Evolutionary conservation across 1,140 invertebrate genomes (phyloP), one percentile per base, ranked within the genome.

Genomic region (Zaprionus lachaisei): DNA sequence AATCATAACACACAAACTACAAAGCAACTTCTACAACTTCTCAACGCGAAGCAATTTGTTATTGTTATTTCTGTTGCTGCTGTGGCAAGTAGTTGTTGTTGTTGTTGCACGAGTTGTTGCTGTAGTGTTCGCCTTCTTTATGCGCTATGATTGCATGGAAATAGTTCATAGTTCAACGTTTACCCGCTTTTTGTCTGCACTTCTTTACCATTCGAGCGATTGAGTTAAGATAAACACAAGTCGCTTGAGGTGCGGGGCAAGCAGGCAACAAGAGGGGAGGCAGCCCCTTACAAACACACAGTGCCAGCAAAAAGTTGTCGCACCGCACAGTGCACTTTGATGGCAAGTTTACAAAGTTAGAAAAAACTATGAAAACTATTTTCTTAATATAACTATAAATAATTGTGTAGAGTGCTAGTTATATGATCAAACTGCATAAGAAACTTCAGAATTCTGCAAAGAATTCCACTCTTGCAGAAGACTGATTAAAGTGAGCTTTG

Each of bases 151-250:
- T 80, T 80, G 79, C 79, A 80, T 79, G 76, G 71, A 76, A 80
- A 80, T 79, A 80, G 76, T 80, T 80, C 79, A 80, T 79, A 78
- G 79, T 75, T 74, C 71, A 78, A n/a, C 49, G 22, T 62, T 72
- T 77, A 31, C 34, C 37, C n/a, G 34, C n/a, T 26, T 69, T 71
- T 44, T 60, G 65, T 71, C 68, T 65, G 72, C 60, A 58, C 61
- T 65, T 66, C 24, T 38, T 56, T 69, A 41, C 22, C 44, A 55
- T 41, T 58, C 57, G 22, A 24, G 38, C 56, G 60, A 72, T 77
- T 72, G 55, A 65, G 73, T 72, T 76, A 65, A 72, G 72, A 75
- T 75, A 75, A 75, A 75, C 60, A 63, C 5, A 70, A 71, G 60
- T 63, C 34, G 47, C 12, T 31, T 4, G 24, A 7, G 41, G n/a